phyloP scores from a whole-genome alignment of 1,140 invertebrate species.

The Elymnias hypermnestra region DNA sequence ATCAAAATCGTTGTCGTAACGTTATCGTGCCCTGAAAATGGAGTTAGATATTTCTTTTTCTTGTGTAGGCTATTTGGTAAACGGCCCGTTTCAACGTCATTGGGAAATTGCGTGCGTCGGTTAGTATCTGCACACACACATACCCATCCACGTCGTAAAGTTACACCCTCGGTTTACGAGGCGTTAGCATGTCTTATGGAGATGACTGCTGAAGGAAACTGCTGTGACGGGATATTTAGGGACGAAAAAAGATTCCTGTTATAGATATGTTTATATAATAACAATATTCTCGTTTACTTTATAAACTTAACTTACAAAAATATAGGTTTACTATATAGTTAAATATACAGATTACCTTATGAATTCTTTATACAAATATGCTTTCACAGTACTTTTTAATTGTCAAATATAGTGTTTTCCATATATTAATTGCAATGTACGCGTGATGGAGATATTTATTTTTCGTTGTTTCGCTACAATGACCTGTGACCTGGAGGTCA shows the following conservation, averaged over 20 bases:
- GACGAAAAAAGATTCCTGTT: slow-evolving; percentile 8
- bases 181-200: slow-evolving; percentile 7
- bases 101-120: slow-evolving; percentile 8
- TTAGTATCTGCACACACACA: slow-evolving; percentile 8
- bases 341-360: not conserved
- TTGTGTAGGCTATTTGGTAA: slow-evolving; percentile 11
- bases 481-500: no score
- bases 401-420: no score
- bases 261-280: not conserved
- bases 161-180: slow-evolving; percentile 1
- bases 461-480: no score
- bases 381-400: not conserved
- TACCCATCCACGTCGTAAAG: not conserved
- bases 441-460: no score
- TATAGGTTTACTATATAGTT: no score
- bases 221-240: slow-evolving; percentile 7
- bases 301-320: no score
- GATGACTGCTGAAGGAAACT: slow-evolving; percentile 10
- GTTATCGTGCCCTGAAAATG: not conserved
- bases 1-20: no score
- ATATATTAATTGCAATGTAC: no score
- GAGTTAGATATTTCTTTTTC: slow-evolving; percentile 8
- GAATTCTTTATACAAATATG: not conserved
- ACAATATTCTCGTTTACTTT: not conserved
- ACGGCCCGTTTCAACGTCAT: slow-evolving; percentile 12